phyloP scores from a whole-genome alignment of 2,888 invertebrate genomes.

The Yponomeuta cagnagella region DNA sequence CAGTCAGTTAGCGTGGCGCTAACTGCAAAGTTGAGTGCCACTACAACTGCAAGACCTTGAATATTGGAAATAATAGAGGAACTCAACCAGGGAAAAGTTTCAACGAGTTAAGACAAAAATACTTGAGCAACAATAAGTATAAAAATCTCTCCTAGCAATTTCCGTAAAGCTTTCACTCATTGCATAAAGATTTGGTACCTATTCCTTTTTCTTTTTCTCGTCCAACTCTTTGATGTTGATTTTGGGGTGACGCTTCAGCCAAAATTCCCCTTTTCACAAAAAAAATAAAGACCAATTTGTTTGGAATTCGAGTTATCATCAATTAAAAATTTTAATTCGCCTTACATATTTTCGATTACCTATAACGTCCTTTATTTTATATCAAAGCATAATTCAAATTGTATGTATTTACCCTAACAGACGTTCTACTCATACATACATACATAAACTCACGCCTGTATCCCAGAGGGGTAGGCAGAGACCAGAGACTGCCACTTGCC shows the following conservation, averaged over 20 bases:
- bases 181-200: background rate
- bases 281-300: background rate
- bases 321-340: too few relatives aligned
- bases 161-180: background rate
- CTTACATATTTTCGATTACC: too few relatives aligned
- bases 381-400: too few relatives aligned
- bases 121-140: constrained; percentile 1
- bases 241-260: background rate
- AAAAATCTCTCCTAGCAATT: background rate
- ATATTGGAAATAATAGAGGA: background rate
- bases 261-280: constrained; percentile 8
- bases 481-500: too few relatives aligned
- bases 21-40: too few relatives aligned
- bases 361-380: too few relatives aligned
- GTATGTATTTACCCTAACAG: too few relatives aligned
- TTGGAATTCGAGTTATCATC: too few relatives aligned
- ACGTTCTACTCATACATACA: too few relatives aligned
- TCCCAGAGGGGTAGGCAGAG: too few relatives aligned
- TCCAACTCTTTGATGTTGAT: background rate
- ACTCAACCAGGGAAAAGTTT: constrained; percentile 5
- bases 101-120: background rate
- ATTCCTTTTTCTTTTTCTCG: background rate
- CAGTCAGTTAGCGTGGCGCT: too few relatives aligned
- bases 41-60: background rate
- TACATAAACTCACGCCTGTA: too few relatives aligned